phyloP scores from a whole-genome alignment of 2,888 invertebrate genomes.

The Bembecia ichneumoniformis region DNA sequence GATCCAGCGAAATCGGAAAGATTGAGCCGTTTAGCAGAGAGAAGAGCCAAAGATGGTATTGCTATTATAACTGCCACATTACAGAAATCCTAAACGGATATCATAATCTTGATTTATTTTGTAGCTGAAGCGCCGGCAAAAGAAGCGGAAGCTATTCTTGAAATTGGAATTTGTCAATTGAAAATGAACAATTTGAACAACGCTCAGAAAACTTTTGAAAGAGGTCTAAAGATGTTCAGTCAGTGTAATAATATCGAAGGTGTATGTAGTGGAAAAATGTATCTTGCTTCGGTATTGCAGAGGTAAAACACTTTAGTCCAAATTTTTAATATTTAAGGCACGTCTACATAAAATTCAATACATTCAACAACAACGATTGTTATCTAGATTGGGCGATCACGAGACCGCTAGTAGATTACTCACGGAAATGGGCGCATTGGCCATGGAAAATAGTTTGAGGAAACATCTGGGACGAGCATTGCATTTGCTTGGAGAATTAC shows the following conservation, averaged over 20 bases:
- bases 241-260: conserved; percentile 45
- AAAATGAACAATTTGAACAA: conserved; percentile 55
- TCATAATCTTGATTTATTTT: conserved; percentile 9
- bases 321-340: too few species aligned
- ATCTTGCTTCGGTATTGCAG: conserved; percentile 67
- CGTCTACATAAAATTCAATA: too few species aligned
- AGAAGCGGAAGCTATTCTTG: conserved; percentile 63
- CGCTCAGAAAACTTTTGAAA: conserved; percentile 62
- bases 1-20: conserved; percentile 58
- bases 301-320: conserved; percentile 28
- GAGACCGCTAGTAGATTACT: conserved; percentile 45
- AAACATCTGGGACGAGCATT: conserved; percentile 52
- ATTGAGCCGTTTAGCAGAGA: conserved; percentile 60
- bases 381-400: conserved; percentile 41
- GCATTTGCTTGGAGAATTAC: conserved; percentile 55
- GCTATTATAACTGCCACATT: too few species aligned
- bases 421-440: conserved; percentile 57
- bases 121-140: conserved; percentile 54
- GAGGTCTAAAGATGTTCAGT: conserved; percentile 53
- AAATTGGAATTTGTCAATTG: conserved; percentile 68
- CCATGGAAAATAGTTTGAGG: conserved; percentile 44
- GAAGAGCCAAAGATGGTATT: conserved; percentile 65
- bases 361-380: neutral
- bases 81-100: neutral
- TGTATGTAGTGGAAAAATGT: conserved; percentile 66